Evolutionary conservation across 37 sponge, comb jelly and placozoan genomes (phyloP), one percentile per base, ranked within the genome.

Genomic region (Crambe crambe): DNA sequence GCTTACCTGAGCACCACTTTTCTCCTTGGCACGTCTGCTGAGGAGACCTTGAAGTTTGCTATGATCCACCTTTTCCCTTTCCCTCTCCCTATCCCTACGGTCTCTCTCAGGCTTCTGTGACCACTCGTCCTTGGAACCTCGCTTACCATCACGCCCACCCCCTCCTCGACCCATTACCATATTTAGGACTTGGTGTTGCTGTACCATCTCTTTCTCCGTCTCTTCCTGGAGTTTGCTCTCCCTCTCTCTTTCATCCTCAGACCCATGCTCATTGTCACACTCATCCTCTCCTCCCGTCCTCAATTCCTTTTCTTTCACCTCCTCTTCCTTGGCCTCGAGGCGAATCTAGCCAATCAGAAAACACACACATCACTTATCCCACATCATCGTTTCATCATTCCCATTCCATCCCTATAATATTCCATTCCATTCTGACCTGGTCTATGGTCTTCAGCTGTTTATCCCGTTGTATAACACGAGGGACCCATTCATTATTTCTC

Each of bases 381-480:
- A n/a, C n/a, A n/a, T n/a, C n/a, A n/a, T n/a, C n/a, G n/a, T n/a
- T n/a, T n/a, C n/a, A n/a, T 47, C 51, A 47, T 61, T 61, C 63
- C 25, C 63, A 61, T 23, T 61, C 63, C 15, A 61, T n/a, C n/a
- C n/a, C n/a, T n/a, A n/a, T n/a, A n/a, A n/a, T n/a, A n/a, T n/a
- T n/a, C n/a, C n/a, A n/a, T n/a, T n/a, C n/a, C n/a, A n/a, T 27
- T 29, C 63, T 29, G 63, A 65, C 66, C 66, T 65, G 66, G 57
- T 85, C 85, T 35, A 85, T 70, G 44, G 89, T 88, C 79, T 88
- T 88, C 27, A 83, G 79, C 35, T 56, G 32, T 32, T 51, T 67
- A 38, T 71, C 73, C n/a, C n/a, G n/a, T 25, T 89, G 85, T 0
- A 84, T 35, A 17, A 15, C 36, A 8, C 85, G 60, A 30, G 78